A percentile compares a stretch with the other conserved stretches of the same genome.
Conservation (phyloP, 2,113 vertebrate species). For the Engystomops pustulosus region DNA sequence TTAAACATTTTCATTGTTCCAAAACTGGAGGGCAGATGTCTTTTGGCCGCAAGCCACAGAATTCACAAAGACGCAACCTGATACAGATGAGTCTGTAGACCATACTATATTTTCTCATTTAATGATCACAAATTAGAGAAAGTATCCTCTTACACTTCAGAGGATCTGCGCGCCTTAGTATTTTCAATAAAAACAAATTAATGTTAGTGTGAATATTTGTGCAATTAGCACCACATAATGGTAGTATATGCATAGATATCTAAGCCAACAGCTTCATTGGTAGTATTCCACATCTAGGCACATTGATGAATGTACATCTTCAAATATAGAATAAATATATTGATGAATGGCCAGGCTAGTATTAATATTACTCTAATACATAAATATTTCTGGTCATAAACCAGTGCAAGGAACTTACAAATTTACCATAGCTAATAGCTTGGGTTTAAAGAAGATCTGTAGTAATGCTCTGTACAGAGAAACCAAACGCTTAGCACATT, state of each 20-base stretch:
- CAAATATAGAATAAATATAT: background rate
- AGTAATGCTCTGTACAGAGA: no score
- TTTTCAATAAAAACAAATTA: slow-evolving; percentile 40
- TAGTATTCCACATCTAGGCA: background rate
- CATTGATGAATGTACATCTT: background rate
- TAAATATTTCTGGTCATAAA: background rate
- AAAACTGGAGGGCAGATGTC: slow-evolving; percentile 30
- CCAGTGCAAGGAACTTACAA: no score
- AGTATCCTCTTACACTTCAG: slow-evolving; percentile 48
- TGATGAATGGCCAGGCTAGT: background rate
- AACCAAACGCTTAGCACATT: no score
- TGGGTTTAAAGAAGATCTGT: no score
- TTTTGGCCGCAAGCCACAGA: slow-evolving; percentile 37
- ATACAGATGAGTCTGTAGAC: slow-evolving; percentile 43
- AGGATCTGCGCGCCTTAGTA: slow-evolving; percentile 9
- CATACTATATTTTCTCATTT: slow-evolving; percentile 49
- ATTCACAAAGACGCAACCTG: slow-evolving; percentile 44
- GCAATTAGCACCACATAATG: slow-evolving; percentile 38
- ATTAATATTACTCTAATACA: background rate
- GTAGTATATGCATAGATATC: background rate
- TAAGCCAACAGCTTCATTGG: background rate
- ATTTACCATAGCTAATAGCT: no score
- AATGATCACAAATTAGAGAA: slow-evolving; percentile 52
- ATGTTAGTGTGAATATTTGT: slow-evolving; percentile 38
- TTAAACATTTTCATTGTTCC: slow-evolving; percentile 35